Percentiles rank a stretch among this genome's conserved stretches.
These are phyloP conservation scores for Thera obeliscata DNA, from an alignment of 2,888 invertebrate species.

Conservation along the genomic window DNA sequence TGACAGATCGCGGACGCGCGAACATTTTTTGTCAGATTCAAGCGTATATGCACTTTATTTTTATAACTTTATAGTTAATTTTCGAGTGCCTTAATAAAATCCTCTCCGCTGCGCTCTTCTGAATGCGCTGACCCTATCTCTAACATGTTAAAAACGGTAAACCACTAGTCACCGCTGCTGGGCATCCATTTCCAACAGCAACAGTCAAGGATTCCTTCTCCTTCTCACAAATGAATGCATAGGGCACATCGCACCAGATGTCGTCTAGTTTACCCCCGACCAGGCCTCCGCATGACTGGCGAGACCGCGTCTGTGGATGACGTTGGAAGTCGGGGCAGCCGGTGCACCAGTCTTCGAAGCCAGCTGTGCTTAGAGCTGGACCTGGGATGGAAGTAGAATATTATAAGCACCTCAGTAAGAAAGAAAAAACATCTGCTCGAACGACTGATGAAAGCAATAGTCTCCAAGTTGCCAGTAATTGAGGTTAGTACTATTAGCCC, in stretches of 20 bases:
- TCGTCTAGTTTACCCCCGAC: constrained; percentile 10
- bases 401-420: neutral
- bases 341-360: constrained; percentile 13
- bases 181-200: constrained; percentile 7
- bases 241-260: constrained; percentile 20
- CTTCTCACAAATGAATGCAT: constrained; percentile 22
- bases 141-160: constrained; percentile 23
- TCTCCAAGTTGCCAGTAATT: too few relatives aligned
- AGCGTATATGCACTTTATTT: too few relatives aligned
- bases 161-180: neutral
- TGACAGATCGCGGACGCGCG: too few relatives aligned
- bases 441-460: too few relatives aligned
- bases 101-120: too few relatives aligned
- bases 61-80: too few relatives aligned
- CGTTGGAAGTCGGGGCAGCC: constrained; percentile 11
- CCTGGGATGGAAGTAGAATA: constrained; percentile 7
- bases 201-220: constrained; percentile 1
- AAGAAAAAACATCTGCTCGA: too few relatives aligned
- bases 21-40: too few relatives aligned
- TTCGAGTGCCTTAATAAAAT: too few relatives aligned
- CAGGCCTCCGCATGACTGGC: constrained; percentile 22
- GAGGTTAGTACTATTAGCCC: too few relatives aligned
- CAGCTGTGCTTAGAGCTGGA: neutral
- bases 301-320: constrained; percentile 1
- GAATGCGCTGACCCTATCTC: too few relatives aligned